Base-by-base conservation (phyloP, 2,797 vertebrate genomes). In the Gastrophryne carolinensis region DNA sequence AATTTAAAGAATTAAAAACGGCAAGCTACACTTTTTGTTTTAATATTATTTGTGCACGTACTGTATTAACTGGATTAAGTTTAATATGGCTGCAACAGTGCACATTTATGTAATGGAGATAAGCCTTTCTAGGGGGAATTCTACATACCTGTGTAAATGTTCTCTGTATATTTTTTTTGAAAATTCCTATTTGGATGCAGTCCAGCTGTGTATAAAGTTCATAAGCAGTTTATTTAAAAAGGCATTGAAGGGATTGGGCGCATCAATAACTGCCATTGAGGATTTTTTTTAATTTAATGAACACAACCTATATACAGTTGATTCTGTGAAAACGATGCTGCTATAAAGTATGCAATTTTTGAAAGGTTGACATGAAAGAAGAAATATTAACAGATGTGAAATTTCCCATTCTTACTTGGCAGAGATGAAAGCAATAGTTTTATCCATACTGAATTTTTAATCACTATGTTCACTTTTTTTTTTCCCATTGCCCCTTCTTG, bases 361-460 rank as follows among this genome's bases (percentile, higher is more conserved):
- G 85, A 82, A 86, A 87, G 82, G 88, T 81, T 85, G 79, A 80
- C 84, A 81, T 86, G n/a, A 85, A 61, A 76, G 50, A 86, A 83
- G 83, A 89, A 84, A 89, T 89, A 84, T 88, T 91, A 87, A 89
- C 90, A 86, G 79, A 84, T 83, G 62, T 80, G 82, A 80, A 79
- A 17, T 50, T 23, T 84, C 84, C 84, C 75, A 80, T 35, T 41
- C 34, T 34, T 44, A 49, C 83, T 90, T 86, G 91, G 88, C 84
- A 86, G 44, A 80, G 84, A 91, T 80, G 83, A 89, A 89, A 92
- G 89, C 91, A 94, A 93, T 93, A 93, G 90, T 85, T 87, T 86
- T 86, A 89, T 83, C 85, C 89, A 82, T 83, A 80, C 83, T 85
- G 85, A 89, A 87, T 89, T 88, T 90, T 37, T 61, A 23, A 8